Conservation (phyloP, 2,113 vertebrate genomes). For the Bos taurus region ARS-UCD2.0 NC_037336.1:67064001-67064500, state of each 20-base stretch:
- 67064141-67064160: not conserved
- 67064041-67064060: not conserved
- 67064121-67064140: not conserved
- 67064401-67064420: conserved; percentile 14
- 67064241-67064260: conserved; percentile 56
- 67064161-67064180: not conserved
- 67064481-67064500: conserved; percentile 5
- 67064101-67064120: conserved; percentile 33
- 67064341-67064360: not conserved
- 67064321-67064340: conserved; percentile 43
- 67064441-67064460: not conserved
- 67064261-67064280: conserved; percentile 43
- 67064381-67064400: not conserved
- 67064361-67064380: not conserved
- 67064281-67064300: conserved; percentile 43
- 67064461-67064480: not conserved
- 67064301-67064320: conserved; percentile 27
- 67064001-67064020: conserved; percentile 11
- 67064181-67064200: conserved; percentile 56
- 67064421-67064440: conserved; percentile 15
- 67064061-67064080: not conserved
- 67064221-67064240: conserved; percentile 50
- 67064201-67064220: conserved; percentile 36
- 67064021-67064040: conserved; percentile 33
- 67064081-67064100: not conserved